Conservation (phyloP, 2,113 vertebrate genomes). For the Willisornis vidua region DNA sequence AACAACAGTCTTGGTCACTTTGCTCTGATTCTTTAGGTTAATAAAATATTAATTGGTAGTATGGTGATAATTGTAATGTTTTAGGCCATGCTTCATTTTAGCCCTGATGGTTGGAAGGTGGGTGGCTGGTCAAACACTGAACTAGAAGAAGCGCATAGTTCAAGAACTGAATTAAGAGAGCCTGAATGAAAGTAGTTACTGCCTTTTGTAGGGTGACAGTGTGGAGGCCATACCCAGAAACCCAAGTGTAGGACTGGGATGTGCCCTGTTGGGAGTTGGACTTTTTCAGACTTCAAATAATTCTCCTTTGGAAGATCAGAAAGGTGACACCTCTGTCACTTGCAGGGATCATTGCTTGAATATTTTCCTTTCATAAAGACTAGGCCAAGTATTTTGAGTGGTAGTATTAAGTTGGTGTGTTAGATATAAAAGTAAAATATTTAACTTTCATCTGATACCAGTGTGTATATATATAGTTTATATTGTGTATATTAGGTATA, state of each 20-base stretch:
- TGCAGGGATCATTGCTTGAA: neutral
- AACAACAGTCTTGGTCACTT: neutral
- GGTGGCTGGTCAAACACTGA: neutral
- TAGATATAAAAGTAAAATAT: neutral
- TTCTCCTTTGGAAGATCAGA: neutral
- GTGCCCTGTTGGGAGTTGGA: neutral
- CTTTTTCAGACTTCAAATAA: neutral
- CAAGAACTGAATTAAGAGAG: neutral
- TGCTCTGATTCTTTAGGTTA: neutral
- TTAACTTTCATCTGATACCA: neutral
- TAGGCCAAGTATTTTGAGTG: neutral
- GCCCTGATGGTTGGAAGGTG: neutral
- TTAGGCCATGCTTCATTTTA: neutral
- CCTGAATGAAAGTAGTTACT: neutral
- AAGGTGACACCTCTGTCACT: neutral
- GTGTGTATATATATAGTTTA: neutral
- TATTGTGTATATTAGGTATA: neutral
- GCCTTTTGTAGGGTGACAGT: neutral
- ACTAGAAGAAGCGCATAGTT: neutral
- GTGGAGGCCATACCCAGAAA: neutral
- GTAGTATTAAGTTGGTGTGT: neutral
- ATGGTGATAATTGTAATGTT: neutral
- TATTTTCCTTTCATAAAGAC: neutral
- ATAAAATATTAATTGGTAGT: neutral
- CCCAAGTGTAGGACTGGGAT: neutral